Percentiles rank a stretch among this genome's conserved stretches.
These are phyloP conservation scores for Coendou prehensilis DNA, from an alignment of 2,797 vertebrate genomes.

Conservation along the genomic window DNA sequence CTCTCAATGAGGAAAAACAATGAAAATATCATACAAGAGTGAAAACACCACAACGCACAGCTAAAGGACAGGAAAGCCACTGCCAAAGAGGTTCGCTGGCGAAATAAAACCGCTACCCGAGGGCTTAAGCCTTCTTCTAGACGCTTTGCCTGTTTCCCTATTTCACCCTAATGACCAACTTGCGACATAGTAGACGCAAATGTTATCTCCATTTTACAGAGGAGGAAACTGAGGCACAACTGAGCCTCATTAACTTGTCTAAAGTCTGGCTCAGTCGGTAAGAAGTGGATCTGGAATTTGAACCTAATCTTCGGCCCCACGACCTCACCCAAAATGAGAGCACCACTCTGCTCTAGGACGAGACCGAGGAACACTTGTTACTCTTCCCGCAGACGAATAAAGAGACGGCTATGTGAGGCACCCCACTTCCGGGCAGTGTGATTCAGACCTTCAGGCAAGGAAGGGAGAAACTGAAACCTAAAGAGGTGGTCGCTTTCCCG, in stretches of 20 bases:
- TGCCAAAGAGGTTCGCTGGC: not conserved
- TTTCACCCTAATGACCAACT: not conserved
- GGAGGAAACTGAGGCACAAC: conserved; percentile 31
- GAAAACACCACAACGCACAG: not conserved
- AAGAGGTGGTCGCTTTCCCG: not conserved
- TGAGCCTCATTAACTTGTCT: not conserved
- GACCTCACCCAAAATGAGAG: not conserved
- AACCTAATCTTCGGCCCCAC: not conserved
- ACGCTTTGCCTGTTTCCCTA: not conserved
- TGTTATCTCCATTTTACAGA: conserved; percentile 28
- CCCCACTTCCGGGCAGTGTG: not conserved
- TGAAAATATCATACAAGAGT: not conserved
- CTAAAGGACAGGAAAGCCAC: not conserved
- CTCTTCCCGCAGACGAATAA: not conserved
- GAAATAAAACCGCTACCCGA: not conserved
- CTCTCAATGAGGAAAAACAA: not conserved
- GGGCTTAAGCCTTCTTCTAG: not conserved
- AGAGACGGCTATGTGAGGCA: not conserved
- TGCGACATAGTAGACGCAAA: not conserved
- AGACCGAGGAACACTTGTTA: not conserved
- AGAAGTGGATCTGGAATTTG: not conserved
- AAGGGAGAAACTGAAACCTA: not conserved
- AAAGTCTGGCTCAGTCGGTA: not conserved
- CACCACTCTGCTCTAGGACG: not conserved
- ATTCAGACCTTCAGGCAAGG: not conserved